Percentiles rank a stretch among this genome's conserved stretches.
Conservation (phyloP, 2,113 vertebrate genomes). For the Ginglymostoma cirratum region DNA sequence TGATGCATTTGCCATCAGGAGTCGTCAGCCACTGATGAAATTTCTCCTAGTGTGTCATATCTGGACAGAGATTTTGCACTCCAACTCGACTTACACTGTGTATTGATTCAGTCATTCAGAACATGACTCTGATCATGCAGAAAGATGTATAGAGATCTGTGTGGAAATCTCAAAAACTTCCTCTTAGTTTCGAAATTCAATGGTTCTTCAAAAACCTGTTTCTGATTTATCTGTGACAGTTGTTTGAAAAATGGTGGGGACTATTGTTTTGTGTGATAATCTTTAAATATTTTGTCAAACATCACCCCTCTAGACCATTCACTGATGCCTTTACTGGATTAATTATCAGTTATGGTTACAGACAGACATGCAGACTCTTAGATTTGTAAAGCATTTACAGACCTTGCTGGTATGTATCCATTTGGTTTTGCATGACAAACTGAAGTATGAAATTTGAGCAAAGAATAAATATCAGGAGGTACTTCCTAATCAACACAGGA, state of each 20-base stretch:
- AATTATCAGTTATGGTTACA: background rate
- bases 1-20: too few species aligned
- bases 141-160: too few species aligned
- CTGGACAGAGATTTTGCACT: background rate
- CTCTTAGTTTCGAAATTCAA: background rate
- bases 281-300: background rate
- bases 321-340: background rate
- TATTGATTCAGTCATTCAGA: background rate
- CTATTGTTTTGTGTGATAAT: background rate
- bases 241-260: background rate
- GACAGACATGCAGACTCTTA: background rate
- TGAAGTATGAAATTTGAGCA: background rate
- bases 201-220: background rate
- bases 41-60: background rate
- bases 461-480: background rate
- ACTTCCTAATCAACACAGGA: background rate
- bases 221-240: background rate
- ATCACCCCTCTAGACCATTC: background rate
- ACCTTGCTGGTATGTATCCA: background rate
- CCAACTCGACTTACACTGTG: background rate
- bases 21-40: too few species aligned
- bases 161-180: too few species aligned
- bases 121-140: too few species aligned
- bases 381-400: background rate
- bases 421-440: background rate